Conservation (phyloP, 2,113 vertebrate species). For the Rafetus swinhoei region DNA sequence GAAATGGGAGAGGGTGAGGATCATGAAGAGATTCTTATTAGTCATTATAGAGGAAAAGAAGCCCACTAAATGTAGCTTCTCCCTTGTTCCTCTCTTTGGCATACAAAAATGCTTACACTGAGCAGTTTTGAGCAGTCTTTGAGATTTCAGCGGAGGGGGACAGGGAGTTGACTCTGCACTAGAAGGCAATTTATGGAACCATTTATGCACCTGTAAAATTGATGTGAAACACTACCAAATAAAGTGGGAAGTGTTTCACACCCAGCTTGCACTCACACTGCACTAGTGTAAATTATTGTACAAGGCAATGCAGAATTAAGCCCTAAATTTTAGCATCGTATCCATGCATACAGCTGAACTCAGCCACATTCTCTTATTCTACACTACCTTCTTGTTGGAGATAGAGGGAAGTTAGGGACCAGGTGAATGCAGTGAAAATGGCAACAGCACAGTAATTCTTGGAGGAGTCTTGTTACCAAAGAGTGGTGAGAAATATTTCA, state of each 20-base stretch:
- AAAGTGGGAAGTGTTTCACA: constrained; percentile 26
- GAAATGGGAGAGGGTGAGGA: not conserved
- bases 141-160: constrained; percentile 14
- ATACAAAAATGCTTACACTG: constrained; percentile 48
- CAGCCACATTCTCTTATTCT: constrained; percentile 40
- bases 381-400: constrained; percentile 15
- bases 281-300: constrained; percentile 46
- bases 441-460: constrained; percentile 28
- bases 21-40: constrained; percentile 23
- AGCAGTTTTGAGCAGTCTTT: constrained; percentile 51
- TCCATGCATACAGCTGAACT: not conserved
- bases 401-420: constrained; percentile 11
- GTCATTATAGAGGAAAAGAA: constrained; percentile 25
- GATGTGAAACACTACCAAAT: constrained; percentile 4
- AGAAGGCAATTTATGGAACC: constrained; percentile 25
- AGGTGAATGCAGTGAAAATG: constrained; percentile 4
- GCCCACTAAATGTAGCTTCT: constrained; percentile 39
- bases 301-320: constrained; percentile 4
- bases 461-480: constrained; percentile 45
- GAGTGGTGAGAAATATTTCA: not conserved
- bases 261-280: not conserved
- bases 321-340: constrained; percentile 24
- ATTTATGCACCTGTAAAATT: constrained; percentile 8
- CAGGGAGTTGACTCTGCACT: not conserved
- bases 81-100: constrained; percentile 36